Conservation (phyloP, 2,888 invertebrate genomes). For the Amiota minor region DNA sequence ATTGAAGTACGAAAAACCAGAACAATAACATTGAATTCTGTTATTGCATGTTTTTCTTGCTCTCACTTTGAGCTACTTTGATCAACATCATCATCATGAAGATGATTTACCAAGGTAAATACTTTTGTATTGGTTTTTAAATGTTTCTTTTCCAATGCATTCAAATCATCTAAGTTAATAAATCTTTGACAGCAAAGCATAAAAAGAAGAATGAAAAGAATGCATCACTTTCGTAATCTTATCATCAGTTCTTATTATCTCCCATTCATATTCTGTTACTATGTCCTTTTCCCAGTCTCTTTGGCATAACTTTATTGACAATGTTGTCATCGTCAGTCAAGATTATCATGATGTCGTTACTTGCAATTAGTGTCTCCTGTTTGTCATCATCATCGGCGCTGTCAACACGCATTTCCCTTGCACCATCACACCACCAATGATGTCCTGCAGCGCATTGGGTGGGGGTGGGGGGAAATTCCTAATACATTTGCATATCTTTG, state of each 20-base stretch:
- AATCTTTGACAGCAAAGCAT: too few relatives aligned
- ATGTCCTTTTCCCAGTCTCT: too few relatives aligned
- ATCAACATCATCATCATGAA: background rate
- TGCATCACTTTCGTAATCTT: too few relatives aligned
- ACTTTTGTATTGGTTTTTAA: background rate
- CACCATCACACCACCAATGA: background rate
- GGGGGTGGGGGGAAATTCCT: background rate
- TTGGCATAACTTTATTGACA: background rate
- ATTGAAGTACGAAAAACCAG: too few relatives aligned
- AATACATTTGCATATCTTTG: slow-evolving; percentile 18
- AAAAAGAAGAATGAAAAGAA: too few relatives aligned
- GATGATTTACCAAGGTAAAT: background rate
- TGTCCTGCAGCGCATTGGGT: background rate
- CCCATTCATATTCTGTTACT: too few relatives aligned
- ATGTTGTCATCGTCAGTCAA: slow-evolving; percentile 2
- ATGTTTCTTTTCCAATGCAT: background rate
- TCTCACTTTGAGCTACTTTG: background rate
- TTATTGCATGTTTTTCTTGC: too few relatives aligned
- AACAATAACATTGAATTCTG: too few relatives aligned
- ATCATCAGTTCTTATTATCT: too few relatives aligned
- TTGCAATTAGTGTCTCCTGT: slow-evolving; percentile 55
- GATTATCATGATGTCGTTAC: slow-evolving; percentile 36
- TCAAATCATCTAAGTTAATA: too few relatives aligned
- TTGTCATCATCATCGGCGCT: slow-evolving; percentile 39
- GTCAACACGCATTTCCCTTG: slow-evolving; percentile 19